Conservation (phyloP, 2,888 invertebrate species). For the Cephonodes hylas region DNA sequence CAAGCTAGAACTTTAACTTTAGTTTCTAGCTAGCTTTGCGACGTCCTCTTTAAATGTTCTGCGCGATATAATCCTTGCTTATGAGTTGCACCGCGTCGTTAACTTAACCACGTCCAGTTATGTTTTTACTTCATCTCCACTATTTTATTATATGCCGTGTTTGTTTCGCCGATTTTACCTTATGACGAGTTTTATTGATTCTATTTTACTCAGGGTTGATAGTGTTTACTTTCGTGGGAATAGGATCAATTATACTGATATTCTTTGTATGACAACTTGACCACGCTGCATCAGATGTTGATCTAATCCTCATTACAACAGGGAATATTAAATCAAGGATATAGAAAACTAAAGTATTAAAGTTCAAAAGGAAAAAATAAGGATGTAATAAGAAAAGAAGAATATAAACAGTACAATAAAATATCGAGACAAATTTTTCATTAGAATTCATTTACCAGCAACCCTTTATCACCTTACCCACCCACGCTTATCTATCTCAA, state of each 20-base stretch:
- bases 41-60: background rate
- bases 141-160: background rate
- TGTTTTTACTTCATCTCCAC: background rate
- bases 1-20: no score
- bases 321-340: no score
- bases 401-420: no score
- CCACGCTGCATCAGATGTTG: background rate
- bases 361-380: no score
- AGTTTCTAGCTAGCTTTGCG: background rate
- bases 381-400: no score
- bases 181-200: background rate
- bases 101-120: background rate
- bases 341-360: no score
- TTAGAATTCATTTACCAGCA: no score
- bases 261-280: background rate
- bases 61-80: background rate
- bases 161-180: background rate
- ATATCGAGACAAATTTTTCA: no score
- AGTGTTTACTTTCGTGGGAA: conserved; percentile 3
- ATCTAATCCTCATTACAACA: no score
- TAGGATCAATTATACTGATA: background rate
- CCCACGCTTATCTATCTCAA: no score
- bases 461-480: no score
- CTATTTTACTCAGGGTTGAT: background rate
- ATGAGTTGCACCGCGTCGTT: background rate